Percentiles rank a stretch among this genome's conserved stretches.
phyloP scores from a whole-genome alignment of 2,797 vertebrate species.

The Lutjanus campechanus region DNA sequence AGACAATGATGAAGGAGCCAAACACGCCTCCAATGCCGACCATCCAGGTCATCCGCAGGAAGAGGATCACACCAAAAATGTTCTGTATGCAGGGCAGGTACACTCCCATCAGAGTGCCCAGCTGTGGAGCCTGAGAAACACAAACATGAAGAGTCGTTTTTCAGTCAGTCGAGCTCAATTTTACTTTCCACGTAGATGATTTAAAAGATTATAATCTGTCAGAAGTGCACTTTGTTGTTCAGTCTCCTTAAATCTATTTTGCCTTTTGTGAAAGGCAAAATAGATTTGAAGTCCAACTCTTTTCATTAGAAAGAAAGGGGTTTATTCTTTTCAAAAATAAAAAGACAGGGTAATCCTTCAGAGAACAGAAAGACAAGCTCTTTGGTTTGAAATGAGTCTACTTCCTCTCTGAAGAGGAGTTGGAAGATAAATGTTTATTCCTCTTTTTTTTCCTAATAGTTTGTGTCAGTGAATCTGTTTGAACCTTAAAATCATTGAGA shows the following conservation, averaged over 20 bases:
- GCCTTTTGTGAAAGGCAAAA: not conserved
- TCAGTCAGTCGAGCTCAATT: not conserved
- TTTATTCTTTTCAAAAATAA: conserved; percentile 23
- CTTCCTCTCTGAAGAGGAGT: conserved; percentile 12
- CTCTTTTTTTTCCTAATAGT: not conserved
- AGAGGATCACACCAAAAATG: conserved; percentile 98
- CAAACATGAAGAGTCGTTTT: not conserved
- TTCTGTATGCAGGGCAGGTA: conserved; percentile 99
- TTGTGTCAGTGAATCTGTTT: conserved; percentile 3
- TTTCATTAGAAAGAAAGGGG: not conserved
- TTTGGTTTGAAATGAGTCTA: conserved; percentile 25
- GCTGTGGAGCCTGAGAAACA: conserved; percentile 90
- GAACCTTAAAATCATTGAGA: not conserved
- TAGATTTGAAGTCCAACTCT: not conserved
- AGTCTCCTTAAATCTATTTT: not conserved
- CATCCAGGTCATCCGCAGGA: conserved; percentile 98
- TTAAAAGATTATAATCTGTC: not conserved
- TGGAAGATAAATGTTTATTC: conserved; percentile 1
- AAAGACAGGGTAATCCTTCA: conserved; percentile 6
- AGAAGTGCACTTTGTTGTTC: conserved; percentile 9
- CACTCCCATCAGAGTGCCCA: conserved; percentile 98
- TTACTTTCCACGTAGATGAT: not conserved
- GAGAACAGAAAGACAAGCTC: conserved; percentile 2
- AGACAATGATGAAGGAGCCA: conserved; percentile 95
- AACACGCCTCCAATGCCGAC: conserved; percentile 95